Evolutionary conservation across 2,797 vertebrate genomes (phyloP).

Genomic region (Philypnodon macrostomus): DNA sequence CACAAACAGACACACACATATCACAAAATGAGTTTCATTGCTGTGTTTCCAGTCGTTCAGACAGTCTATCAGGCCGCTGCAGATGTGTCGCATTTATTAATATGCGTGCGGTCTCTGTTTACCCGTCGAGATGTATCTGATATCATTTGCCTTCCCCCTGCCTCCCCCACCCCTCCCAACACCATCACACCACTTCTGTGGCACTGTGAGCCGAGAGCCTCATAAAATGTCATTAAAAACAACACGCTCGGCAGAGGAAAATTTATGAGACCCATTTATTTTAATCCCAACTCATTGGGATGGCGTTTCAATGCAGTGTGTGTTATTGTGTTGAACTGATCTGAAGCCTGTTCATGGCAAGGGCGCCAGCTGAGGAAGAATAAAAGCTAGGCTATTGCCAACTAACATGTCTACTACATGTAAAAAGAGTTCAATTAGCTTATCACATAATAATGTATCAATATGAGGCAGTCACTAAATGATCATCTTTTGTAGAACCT

Average conservation of each 20-base stretch:
- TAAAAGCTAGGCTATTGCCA: constrained; percentile 3
- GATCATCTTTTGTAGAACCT: not conserved
- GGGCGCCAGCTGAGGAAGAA: constrained; percentile 33
- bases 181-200: constrained; percentile 46
- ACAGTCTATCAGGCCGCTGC: constrained; percentile 84
- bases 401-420: not conserved
- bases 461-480: no score
- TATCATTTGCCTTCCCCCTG: constrained; percentile 89
- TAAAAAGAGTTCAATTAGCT: no score
- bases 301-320: constrained; percentile 79
- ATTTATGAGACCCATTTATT: constrained; percentile 86
- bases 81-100: constrained; percentile 99
- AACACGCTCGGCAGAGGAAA: constrained; percentile 76
- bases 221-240: constrained; percentile 99
- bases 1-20: constrained; percentile 37
- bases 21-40: constrained; percentile 47
- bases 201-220: constrained; percentile 77
- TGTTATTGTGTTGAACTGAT: constrained; percentile 75
- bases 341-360: constrained; percentile 47
- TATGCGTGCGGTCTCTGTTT: constrained; percentile 90
- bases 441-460: no score
- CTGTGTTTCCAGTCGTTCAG: constrained; percentile 61
- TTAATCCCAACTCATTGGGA: constrained; percentile 82
- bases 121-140: constrained; percentile 96
- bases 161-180: constrained; percentile 3